Base-by-base conservation (phyloP, 2,888 invertebrate species). In the Drosophila melanosoma region DNA sequence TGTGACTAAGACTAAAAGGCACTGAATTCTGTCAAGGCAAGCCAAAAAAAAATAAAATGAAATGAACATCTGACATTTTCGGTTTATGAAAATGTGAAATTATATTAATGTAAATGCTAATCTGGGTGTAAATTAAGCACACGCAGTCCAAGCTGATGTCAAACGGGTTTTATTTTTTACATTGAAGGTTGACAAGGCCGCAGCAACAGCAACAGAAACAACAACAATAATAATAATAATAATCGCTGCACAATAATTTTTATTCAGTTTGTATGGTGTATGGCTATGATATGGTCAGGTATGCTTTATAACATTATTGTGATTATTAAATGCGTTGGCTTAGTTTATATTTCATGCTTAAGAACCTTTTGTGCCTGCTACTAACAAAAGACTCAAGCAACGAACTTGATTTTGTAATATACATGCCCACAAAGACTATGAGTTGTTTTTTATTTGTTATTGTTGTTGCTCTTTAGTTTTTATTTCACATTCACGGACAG, bases 381-480 rank as follows among this genome's bases (percentile, higher is more conserved):
- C 64, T 59, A 73, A 89, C 89, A 90, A 87, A 90, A 90, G 90
- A 90, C 87, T 87, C 61, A 76, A 58, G 85, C 87, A 90, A 89
- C 90, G 85, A 87, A 90, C 87, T 87, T 90, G 90, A 87, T 78
- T 87, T 87, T 87, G 78, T 86, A 83, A 90, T 89, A 90, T 90
- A 90, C 81, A 87, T 86, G 81, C 71, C 74, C 56, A 81, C 73
- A 72, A 76, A 60, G 76, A 48, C 53, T 51, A 62, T 17, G 53
- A 53, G 56, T 32, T 62, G 73, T 32, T 20, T 51, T 45, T 45
- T 32, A 33, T 67, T n/a, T 51, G 45, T 48, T 59, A 45, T 45
- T 45, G 61, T 61, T 45, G 53, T 40, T 54, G 62, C 40, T 77
- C 53, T 65, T 69, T 60, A 67, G 75, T 60, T 75, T 88, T 86